Base-by-base conservation (phyloP, 1,140 invertebrate species). In the Drosophila sproati region DNA sequence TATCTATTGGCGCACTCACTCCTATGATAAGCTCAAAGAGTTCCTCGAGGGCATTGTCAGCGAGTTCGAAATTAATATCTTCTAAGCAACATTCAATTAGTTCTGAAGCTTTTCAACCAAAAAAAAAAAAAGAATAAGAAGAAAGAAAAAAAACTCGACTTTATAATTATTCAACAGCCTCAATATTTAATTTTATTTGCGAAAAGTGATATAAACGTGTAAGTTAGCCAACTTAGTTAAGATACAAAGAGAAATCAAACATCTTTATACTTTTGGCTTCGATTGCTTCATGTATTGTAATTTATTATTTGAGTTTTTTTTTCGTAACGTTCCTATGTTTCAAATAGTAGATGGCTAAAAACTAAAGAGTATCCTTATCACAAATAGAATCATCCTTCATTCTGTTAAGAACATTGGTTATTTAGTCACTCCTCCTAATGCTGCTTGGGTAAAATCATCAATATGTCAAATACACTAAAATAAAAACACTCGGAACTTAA, bases 181-280 rank as follows among this genome's bases (percentile, higher is more conserved):
- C 85, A 89, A 83, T 68, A 76, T 89, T 76, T 75, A 78, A 85
- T 89, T 56, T 80, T 85, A 89, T 89, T 89, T 89, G 85, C 85
- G 78, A 89, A 89, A 89, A 89, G 85, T 89, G 85, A 89, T 89
- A 89, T 89, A 89, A 81, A 89, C 66, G 59, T 88, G 83, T 89
- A 89, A 89, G 85, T 85, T 89, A 89, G 83, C 83, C 77, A 83
- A 82, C 80, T 72, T 88, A 87, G 61, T 80, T 83, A 89, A 87
- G 83, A 59, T 70, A 47, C n/a, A 59, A 41, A 20, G 34, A 52
- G 35, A 72, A 81, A 63, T 54, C 50, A 52, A 56, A 41, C 37
- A 63, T 66, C 20, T 20, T 71, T 77, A 54, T 79, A 77, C 79
- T 86, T 88, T 86, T 88, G 82, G 77, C 83, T 31, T 32, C 51